Evolutionary conservation across 2,888 invertebrate genomes (phyloP), one percentile per base, ranked within the genome.

Genomic region (Resseliella maxima): DNA sequence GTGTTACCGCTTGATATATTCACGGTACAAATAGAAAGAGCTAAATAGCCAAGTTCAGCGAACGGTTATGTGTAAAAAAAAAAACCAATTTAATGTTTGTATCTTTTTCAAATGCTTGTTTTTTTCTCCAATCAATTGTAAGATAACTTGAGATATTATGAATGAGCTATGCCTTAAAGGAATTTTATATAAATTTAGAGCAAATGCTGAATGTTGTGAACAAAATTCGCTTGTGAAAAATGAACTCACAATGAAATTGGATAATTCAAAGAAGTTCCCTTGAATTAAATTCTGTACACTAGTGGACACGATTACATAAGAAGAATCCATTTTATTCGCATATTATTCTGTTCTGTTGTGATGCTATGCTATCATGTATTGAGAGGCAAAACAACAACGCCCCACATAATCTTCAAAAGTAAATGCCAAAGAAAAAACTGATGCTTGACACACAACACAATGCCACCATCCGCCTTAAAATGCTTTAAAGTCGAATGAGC

Each of bases 381-480:
- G 31, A 72, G 31, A 72, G 35, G 72, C 72, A 72, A 72, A 12
- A 31, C 6, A 35, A 72, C 31, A 35, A 35, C 72, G 31, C 31
- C 31, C 72, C 8, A 72, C 15, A 21, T 27, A 72, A 31, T 72
- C 72, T 72, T 72, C 72, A 72, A 72, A 72, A 72, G 3, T 72
- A 72, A 72, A 72, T 59, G 24, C 59, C 59, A 59, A 24, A 59
- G 10, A n/a, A n/a, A 15, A 59, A 2, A 59, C 59, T 24, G n/a
- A n/a, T n/a, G 59, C 24, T 3, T n/a, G n/a, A 3, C 59, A 24
- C n/a, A n/a, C 24, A 24, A 59, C n/a, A 59, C 59, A 59, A 59
- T 59, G 59, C 59, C 5, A 41, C 41, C 5, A 41, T 5, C 41
- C 41, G n/a, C n/a, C n/a, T n/a, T n/a, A n/a, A n/a, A n/a, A 18